These are phyloP conservation scores for Tenebrosternarchus preto DNA, from an alignment of 2,113 vertebrate species.

Conservation along the genomic window DNA sequence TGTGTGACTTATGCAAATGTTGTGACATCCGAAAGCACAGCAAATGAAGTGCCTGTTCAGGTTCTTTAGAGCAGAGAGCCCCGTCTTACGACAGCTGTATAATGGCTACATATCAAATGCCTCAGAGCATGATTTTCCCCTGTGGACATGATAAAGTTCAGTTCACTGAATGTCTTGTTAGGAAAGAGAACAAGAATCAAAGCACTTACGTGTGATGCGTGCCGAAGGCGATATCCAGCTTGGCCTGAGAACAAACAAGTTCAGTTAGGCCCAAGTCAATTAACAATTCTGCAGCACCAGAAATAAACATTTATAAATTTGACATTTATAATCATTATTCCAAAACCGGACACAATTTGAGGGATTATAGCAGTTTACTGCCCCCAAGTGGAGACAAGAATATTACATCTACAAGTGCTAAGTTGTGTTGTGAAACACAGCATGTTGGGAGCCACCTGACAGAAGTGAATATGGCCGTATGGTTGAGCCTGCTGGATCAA, in stretches of 20 bases:
- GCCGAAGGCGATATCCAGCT: constrained; percentile 96
- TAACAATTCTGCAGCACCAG: background rate
- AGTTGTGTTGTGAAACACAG: background rate
- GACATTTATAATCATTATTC: background rate
- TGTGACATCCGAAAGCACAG: too few relatives aligned
- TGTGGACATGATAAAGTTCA: too few relatives aligned
- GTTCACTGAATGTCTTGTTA: too few relatives aligned
- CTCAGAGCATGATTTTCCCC: too few relatives aligned
- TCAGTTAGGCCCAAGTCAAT: background rate
- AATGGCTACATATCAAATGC: background rate
- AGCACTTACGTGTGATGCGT: constrained; percentile 96
- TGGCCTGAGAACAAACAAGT: constrained; percentile 80
- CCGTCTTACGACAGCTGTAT: too few relatives aligned
- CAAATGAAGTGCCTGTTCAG: too few relatives aligned
- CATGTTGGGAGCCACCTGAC: constrained; percentile 76
- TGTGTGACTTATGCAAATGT: too few relatives aligned
- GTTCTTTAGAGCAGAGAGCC: too few relatives aligned
- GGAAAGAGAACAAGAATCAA: background rate
- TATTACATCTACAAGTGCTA: background rate
- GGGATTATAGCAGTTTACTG: constrained; percentile 1
- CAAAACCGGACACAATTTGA: background rate
- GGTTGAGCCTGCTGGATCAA: constrained; percentile 83
- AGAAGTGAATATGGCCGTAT: constrained; percentile 85
- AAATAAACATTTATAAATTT: background rate
- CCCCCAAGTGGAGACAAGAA: constrained; percentile 29